These are phyloP conservation scores for Sesamia inferens DNA, from an alignment of 2,888 invertebrate genomes.

Conservation along the genomic window DNA sequence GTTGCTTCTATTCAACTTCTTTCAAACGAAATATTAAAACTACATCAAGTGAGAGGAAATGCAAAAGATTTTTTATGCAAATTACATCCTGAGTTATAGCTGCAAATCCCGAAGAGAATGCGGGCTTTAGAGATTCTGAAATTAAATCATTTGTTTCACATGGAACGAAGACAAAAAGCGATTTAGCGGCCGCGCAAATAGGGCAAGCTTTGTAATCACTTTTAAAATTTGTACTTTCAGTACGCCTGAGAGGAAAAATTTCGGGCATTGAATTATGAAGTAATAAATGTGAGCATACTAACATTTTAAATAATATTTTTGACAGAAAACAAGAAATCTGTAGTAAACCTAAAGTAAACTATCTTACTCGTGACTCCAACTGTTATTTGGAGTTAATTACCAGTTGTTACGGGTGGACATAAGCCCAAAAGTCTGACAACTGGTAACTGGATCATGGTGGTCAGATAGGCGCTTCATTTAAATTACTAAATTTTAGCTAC, in stretches of 20 bases:
- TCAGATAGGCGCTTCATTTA: not conserved
- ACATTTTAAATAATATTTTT: not conserved
- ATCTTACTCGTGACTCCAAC: no score
- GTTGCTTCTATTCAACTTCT: slow-evolving; percentile 67
- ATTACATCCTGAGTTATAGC: slow-evolving; percentile 64
- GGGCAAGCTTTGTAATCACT: slow-evolving; percentile 21
- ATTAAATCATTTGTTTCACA: slow-evolving; percentile 65
- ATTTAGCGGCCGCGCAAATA: slow-evolving; percentile 30
- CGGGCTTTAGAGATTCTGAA: slow-evolving; percentile 51
- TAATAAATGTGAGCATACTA: slow-evolving; percentile 2
- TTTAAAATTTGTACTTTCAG: slow-evolving; percentile 30
- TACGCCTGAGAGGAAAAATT: slow-evolving; percentile 9
- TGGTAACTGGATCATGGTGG: not conserved
- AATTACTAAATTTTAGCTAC: not conserved
- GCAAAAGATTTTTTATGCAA: slow-evolving; percentile 68
- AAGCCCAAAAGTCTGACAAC: not conserved
- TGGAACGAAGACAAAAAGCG: slow-evolving; percentile 45
- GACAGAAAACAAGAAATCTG: not conserved
- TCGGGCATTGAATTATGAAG: not conserved
- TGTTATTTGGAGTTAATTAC: not conserved
- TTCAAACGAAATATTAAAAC: slow-evolving; percentile 71
- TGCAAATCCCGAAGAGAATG: slow-evolving; percentile 46
- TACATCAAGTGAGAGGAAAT: slow-evolving; percentile 69
- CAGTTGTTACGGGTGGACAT: not conserved
- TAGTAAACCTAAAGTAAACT: no score